phyloP scores from a whole-genome alignment of 1,140 invertebrate genomes.

The Stegodyphus mimosarum region DNA sequence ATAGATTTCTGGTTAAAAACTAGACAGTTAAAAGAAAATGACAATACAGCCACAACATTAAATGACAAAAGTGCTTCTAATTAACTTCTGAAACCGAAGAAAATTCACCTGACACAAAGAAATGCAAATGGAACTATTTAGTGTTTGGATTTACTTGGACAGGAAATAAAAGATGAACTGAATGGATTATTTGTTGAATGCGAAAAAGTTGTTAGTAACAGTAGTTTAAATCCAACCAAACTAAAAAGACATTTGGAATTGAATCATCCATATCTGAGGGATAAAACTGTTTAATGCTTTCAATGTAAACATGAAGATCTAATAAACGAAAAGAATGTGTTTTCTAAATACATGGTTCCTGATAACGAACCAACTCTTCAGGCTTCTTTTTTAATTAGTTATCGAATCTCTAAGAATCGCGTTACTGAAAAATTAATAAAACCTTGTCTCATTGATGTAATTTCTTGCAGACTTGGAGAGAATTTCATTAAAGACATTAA shows the following conservation, averaged over 20 bases:
- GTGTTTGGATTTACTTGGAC: constrained; percentile 22
- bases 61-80: neutral
- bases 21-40: constrained; percentile 3
- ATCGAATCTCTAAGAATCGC: too few relatives aligned
- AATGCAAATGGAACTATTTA: constrained; percentile 6
- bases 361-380: too few relatives aligned
- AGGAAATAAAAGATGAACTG: constrained; percentile 26
- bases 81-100: constrained; percentile 6
- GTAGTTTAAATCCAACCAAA: constrained; percentile 3
- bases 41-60: constrained; percentile 9
- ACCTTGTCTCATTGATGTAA: too few relatives aligned
- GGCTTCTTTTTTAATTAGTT: too few relatives aligned
- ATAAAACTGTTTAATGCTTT: too few relatives aligned
- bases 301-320: too few relatives aligned
- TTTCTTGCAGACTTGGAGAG: too few relatives aligned
- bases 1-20: constrained; percentile 17
- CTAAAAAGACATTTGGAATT: constrained; percentile 1
- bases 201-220: constrained; percentile 9
- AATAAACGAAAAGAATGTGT: too few relatives aligned
- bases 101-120: constrained; percentile 5
- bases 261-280: neutral
- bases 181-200: neutral
- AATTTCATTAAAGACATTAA: too few relatives aligned
- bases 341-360: too few relatives aligned
- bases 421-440: too few relatives aligned